phyloP scores from a whole-genome alignment of 2,888 invertebrate species.

The Lottia gigantea region DNA sequence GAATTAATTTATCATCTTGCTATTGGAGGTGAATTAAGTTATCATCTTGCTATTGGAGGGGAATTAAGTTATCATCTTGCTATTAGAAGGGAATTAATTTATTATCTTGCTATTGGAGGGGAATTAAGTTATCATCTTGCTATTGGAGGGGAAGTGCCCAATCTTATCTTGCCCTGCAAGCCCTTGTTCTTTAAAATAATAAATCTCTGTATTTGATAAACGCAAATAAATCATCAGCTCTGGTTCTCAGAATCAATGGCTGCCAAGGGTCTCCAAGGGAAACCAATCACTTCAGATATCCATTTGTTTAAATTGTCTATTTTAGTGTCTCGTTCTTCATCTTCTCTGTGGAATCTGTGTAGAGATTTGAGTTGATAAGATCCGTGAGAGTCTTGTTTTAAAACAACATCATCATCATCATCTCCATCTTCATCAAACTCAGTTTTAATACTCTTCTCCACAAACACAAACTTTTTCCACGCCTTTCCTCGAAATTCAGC shows the following conservation, averaged over 20 bases:
- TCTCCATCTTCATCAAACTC: constrained; percentile 29
- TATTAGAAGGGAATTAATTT: no score
- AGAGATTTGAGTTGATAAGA: constrained; percentile 34
- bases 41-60: no score
- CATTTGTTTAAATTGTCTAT: constrained; percentile 13
- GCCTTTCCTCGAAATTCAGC: constrained; percentile 33
- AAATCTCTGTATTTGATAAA: no score
- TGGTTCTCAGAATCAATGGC: background rate
- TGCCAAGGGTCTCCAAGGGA: constrained; percentile 22
- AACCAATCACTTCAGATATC: constrained; percentile 18
- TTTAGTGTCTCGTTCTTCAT: constrained; percentile 23
- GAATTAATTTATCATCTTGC: no score
- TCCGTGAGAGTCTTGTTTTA: constrained; percentile 38
- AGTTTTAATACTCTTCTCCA: constrained; percentile 36
- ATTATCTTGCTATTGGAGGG: no score
- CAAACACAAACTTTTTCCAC: constrained; percentile 46
- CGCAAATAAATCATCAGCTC: no score
- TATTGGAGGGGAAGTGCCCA: no score
- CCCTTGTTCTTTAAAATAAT: no score
- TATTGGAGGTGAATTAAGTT: no score
- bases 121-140: no score
- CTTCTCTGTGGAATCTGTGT: constrained; percentile 33
- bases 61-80: no score
- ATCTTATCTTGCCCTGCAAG: no score
- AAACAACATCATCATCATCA: constrained; percentile 45